Evolutionary conservation across 2,113 vertebrate genomes (phyloP).

Genomic region (Tupaia tana): DNA sequence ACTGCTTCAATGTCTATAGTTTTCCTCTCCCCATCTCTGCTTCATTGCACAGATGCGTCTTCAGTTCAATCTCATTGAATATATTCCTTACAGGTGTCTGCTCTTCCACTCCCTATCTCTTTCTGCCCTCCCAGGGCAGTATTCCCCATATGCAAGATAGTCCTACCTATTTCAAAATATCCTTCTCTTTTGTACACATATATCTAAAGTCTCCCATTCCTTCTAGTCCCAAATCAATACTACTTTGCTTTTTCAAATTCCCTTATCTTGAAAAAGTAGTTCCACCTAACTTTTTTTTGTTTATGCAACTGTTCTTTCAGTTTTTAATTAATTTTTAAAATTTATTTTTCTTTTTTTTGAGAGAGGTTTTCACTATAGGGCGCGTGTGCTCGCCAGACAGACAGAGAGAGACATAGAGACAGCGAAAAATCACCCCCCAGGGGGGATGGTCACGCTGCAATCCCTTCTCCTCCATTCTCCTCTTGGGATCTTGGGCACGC

Average conservation of each 20-base stretch:
- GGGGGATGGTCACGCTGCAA: too few species aligned
- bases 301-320: too few species aligned
- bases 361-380: too few species aligned
- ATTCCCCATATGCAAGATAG: not conserved
- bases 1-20: not conserved
- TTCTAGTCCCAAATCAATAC: not conserved
- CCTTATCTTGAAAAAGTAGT: not conserved
- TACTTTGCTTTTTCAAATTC: not conserved
- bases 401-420: too few species aligned
- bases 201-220: not conserved
- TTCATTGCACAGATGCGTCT: not conserved
- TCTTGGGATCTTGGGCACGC: too few species aligned
- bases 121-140: not conserved
- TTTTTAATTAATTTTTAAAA: too few species aligned
- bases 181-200: not conserved
- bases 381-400: too few species aligned
- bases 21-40: not conserved
- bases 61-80: not conserved
- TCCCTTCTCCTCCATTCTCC: too few species aligned
- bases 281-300: too few species aligned
- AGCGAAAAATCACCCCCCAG: too few species aligned
- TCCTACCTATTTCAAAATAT: not conserved
- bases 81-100: fast-evolving
- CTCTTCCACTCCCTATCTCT: not conserved
- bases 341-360: too few species aligned